Evolutionary conservation across 1,140 invertebrate species (phyloP), one percentile per base, ranked within the genome.

Genomic region (Drosophila rufa): DNA sequence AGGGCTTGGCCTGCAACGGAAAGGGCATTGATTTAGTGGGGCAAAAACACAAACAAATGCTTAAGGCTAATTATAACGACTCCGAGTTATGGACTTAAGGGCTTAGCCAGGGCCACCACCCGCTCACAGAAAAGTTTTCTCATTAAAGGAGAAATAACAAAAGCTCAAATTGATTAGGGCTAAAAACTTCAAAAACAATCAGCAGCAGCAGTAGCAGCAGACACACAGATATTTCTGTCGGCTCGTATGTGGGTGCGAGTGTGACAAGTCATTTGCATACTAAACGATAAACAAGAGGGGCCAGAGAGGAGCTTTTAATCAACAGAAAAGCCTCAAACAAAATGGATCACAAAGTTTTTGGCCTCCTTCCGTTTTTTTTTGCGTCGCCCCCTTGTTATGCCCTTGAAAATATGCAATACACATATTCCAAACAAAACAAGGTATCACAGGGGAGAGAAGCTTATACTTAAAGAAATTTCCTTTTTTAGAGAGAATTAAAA

Each of bases 131-230:
- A 87, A 87, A 87, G 53, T 87, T 87, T 89, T 89, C 84, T 87
- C 80, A 87, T 87, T 87, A 89, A 80, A 80, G 66, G 76, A 59
- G 43, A 48, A 58, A 69, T 38, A 79, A 71, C 75, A 79, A 89
- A 75, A 71, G 77, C 84, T 82, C 84, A 80, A 89, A 87, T 87
- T 89, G 83, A 87, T 87, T 89, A 89, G 83, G 84, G 83, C 83
- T 89, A 80, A 80, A 80, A 76, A 87, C 82, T 82, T 87, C 82
- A 82, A 89, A 87, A 87, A 87, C 83, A 87, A 87, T 87, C 84
- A 87, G 71, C 50, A 75, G 57, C 75, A 81, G 77, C 9, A 19
- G 45, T 17, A 46, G 43, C 59, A 74, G 55, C 66, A 80, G 80
- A 77, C 78, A 57, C 74, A 67, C 46, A 47, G 22, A 33, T 40